phyloP scores from a whole-genome alignment of 2,888 invertebrate species.

The Clepsis dumicolana region DNA sequence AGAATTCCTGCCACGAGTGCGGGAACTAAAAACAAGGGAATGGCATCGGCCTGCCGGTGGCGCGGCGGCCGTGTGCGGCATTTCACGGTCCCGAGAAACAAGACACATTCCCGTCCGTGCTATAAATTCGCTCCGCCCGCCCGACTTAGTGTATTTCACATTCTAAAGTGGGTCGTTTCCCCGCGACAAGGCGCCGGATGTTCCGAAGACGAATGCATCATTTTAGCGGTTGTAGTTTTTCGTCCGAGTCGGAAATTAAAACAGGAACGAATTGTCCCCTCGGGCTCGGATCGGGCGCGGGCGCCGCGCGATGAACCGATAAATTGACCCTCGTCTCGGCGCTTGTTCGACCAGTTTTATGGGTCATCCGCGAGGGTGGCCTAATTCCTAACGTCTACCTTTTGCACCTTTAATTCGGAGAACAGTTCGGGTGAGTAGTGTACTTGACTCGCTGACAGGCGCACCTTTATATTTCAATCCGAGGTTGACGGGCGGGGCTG shows the following conservation, averaged over 20 bases:
- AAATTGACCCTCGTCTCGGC: conserved; percentile 47
- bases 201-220: conserved; percentile 32
- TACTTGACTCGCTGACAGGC: conserved; percentile 26
- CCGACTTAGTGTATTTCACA: conserved; percentile 22
- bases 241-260: conserved; percentile 48
- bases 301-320: conserved; percentile 46
- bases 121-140: conserved; percentile 25
- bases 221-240: conserved; percentile 34
- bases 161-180: conserved; percentile 11
- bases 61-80: conserved; percentile 9
- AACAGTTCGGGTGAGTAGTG: conserved; percentile 26
- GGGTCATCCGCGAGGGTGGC: conserved; percentile 37
- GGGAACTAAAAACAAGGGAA: conserved; percentile 21
- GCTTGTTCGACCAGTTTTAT: conserved; percentile 43
- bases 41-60: conserved; percentile 15
- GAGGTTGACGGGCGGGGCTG: neutral
- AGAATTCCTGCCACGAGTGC: conserved; percentile 34
- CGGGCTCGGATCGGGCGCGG: conserved; percentile 42
- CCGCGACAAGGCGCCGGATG: conserved; percentile 10
- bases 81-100: conserved; percentile 22
- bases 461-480: conserved; percentile 39
- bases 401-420: conserved; percentile 43
- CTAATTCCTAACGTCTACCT: conserved; percentile 42
- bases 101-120: conserved; percentile 21
- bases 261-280: conserved; percentile 46